These are phyloP conservation scores for Eleginops maclovinus DNA, from an alignment of 2,113 vertebrate species.

Conservation along the genomic window DNA sequence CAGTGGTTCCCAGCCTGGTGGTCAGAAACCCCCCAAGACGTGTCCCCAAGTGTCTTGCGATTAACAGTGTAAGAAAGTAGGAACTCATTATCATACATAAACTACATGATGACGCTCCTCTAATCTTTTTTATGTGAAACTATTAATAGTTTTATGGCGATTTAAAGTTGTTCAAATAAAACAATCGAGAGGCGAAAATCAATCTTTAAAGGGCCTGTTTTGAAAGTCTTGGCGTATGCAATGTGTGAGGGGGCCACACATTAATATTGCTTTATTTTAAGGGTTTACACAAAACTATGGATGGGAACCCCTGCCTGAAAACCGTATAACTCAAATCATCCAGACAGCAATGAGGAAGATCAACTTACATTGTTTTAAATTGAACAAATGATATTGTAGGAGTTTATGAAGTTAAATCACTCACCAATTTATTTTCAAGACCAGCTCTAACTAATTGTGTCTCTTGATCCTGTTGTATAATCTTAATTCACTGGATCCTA, in stretches of 20 bases:
- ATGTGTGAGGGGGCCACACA: not conserved
- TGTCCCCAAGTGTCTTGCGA: not conserved
- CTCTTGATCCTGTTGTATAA: not conserved
- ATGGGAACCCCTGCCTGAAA: slow-evolving; percentile 10
- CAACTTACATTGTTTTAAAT: not conserved
- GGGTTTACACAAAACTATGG: not conserved
- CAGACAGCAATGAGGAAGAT: not conserved
- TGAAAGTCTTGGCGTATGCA: slow-evolving; percentile 19
- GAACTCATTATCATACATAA: not conserved
- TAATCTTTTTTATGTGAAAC: slow-evolving; percentile 5
- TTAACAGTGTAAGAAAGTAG: not conserved
- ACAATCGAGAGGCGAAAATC: slow-evolving; percentile 15
- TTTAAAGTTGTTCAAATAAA: not conserved
- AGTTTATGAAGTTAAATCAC: not conserved
- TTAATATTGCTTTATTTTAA: not conserved
- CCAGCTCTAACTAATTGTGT: slow-evolving; percentile 27
- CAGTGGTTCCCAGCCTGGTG: slow-evolving; percentile 10
- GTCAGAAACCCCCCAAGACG: not conserved
- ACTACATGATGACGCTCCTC: not conserved
- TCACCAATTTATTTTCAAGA: slow-evolving; percentile 11
- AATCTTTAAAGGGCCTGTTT: slow-evolving; percentile 7
- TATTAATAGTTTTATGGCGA: slow-evolving; percentile 5
- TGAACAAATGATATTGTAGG: not conserved
- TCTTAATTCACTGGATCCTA: slow-evolving; percentile 1
- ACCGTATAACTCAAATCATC: not conserved